Percentiles rank a stretch among this genome's conserved stretches.
These are phyloP conservation scores for Cheilosia scutellata DNA, from an alignment of 2,888 invertebrate species.

Conservation along the genomic window DNA sequence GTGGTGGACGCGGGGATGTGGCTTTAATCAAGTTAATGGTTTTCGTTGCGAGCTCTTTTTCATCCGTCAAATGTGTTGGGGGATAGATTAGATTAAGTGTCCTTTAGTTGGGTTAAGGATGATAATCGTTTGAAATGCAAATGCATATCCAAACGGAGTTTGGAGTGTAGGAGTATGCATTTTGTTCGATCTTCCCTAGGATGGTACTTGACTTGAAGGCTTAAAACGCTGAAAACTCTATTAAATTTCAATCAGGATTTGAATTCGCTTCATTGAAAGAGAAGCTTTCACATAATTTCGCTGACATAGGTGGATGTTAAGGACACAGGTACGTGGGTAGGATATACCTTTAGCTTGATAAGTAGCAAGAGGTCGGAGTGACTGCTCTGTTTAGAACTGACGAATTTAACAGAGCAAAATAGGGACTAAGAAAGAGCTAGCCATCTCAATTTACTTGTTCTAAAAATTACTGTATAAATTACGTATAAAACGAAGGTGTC, in stretches of 20 bases:
- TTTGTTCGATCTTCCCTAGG: not conserved
- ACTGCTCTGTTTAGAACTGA: too few relatives aligned
- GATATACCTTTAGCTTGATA: too few relatives aligned
- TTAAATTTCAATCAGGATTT: too few relatives aligned
- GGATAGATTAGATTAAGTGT: slow-evolving; percentile 4
- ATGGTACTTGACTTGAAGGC: not conserved
- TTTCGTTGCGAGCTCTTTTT: slow-evolving; percentile 1
- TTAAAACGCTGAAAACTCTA: too few relatives aligned
- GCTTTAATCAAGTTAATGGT: slow-evolving; percentile 35
- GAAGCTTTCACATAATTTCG: not conserved
- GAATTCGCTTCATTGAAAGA: too few relatives aligned
- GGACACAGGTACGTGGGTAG: not conserved
- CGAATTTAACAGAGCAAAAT: too few relatives aligned
- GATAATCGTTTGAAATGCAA: slow-evolving; percentile 13
- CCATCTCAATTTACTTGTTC: too few relatives aligned
- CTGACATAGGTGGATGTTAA: not conserved
- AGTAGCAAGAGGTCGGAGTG: too few relatives aligned
- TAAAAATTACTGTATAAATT: too few relatives aligned
- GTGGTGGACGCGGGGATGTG: not conserved
- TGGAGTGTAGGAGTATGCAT: not conserved
- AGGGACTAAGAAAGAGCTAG: too few relatives aligned
- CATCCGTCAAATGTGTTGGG: not conserved
- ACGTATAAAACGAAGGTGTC: too few relatives aligned
- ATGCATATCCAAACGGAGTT: not conserved
- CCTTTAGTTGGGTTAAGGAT: not conserved